phyloP scores from a whole-genome alignment of 2,888 invertebrate species.

The Cryptocephalus moraei region DNA sequence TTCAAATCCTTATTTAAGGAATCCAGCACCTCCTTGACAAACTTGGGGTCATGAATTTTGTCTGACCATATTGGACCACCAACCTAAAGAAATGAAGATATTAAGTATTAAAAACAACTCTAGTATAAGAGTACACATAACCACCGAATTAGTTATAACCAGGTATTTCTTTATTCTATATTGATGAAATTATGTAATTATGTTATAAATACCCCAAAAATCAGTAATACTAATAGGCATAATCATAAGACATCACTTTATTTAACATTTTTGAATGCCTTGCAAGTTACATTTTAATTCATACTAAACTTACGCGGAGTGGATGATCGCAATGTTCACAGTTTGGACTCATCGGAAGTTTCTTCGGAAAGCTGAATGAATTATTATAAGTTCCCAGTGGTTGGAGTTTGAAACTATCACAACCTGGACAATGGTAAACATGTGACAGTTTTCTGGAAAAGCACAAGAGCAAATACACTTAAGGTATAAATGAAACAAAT shows the following conservation, averaged over 20 bases:
- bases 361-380: slow-evolving; percentile 59
- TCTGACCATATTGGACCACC: slow-evolving; percentile 95
- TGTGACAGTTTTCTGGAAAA: slow-evolving; percentile 65
- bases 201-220: no score
- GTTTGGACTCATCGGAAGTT: slow-evolving; percentile 52
- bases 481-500: no score
- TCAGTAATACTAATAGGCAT: no score
- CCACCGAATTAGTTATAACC: no score
- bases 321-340: slow-evolving; percentile 70
- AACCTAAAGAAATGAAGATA: slow-evolving; percentile 42
- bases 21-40: slow-evolving; percentile 58
- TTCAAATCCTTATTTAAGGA: slow-evolving; percentile 42
- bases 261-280: no score
- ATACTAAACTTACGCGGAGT: slow-evolving; percentile 51
- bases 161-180: no score
- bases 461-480: no score
- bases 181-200: no score
- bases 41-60: slow-evolving; percentile 69
- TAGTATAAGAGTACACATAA: no score
- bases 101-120: neutral
- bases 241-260: no score
- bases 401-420: slow-evolving; percentile 69
- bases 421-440: slow-evolving; percentile 85
- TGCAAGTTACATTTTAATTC: no score
- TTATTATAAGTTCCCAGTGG: slow-evolving; percentile 54